These are phyloP conservation scores for Sigmodon hispidus DNA, from an alignment of 2,113 vertebrate genomes.

Conservation along the genomic window DNA sequence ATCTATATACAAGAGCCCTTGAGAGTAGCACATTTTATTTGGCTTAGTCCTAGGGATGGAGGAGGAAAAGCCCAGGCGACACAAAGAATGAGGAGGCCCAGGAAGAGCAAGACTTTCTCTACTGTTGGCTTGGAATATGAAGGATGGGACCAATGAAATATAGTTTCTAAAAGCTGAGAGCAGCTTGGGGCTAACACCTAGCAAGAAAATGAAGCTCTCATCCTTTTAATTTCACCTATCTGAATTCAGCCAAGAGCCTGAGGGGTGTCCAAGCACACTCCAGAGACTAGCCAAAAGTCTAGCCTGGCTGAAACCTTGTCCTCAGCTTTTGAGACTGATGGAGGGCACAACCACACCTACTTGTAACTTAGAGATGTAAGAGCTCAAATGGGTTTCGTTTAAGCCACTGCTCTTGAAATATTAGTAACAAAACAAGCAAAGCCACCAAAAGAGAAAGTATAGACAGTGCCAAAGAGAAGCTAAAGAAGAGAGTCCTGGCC, in stretches of 20 bases:
- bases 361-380: background rate
- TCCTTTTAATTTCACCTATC: background rate
- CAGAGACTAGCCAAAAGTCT: background rate
- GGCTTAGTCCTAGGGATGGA: background rate
- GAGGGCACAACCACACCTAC: background rate
- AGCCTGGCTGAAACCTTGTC: accelerated
- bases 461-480: background rate
- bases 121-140: background rate
- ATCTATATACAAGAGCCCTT: background rate
- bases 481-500: background rate
- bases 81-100: background rate
- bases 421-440: background rate
- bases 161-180: too few species aligned
- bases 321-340: background rate
- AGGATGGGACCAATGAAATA: background rate
- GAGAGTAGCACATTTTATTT: background rate
- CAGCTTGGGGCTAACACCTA: background rate
- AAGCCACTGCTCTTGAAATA: background rate
- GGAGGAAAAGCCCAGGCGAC: background rate
- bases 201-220: background rate
- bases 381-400: background rate
- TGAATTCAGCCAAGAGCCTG: background rate
- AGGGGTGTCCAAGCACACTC: background rate
- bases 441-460: background rate
- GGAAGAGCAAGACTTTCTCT: background rate